These are phyloP conservation scores for Rhynchotus rufescens DNA, from an alignment of 2,797 vertebrate species.

Conservation along the genomic window DNA sequence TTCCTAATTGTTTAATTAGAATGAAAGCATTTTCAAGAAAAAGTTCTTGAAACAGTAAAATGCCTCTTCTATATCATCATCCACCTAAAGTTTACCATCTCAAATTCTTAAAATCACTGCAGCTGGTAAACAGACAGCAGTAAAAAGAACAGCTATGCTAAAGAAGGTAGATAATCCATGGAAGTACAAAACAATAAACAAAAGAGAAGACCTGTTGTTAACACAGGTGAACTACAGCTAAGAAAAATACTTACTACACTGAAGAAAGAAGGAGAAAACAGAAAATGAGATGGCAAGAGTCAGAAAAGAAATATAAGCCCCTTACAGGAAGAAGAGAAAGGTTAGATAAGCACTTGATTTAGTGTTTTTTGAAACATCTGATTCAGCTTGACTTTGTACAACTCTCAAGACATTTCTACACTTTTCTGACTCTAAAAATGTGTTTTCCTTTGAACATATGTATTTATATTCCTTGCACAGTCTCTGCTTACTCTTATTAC, in stretches of 20 bases:
- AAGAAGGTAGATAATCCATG: not conserved
- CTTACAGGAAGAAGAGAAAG: not conserved
- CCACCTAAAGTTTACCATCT: not conserved
- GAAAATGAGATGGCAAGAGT: not conserved
- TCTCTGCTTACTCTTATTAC: not conserved
- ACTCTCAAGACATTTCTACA: not conserved
- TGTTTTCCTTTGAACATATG: not conserved
- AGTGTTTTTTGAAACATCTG: not conserved
- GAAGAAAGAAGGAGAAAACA: not conserved
- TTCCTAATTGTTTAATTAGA: not conserved
- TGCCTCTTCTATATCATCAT: not conserved
- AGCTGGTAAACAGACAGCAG: not conserved
- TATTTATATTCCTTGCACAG: not conserved
- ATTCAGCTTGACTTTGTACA: not conserved
- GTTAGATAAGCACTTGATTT: not conserved
- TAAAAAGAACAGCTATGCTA: not conserved
- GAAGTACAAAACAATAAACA: not conserved
- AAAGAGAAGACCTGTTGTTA: fast-evolving
- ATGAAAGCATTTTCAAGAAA: not conserved
- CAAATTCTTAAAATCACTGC: not conserved
- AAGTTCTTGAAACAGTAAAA: not conserved
- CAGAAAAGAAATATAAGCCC: not conserved
- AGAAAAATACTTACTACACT: not conserved
- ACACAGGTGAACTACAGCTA: not conserved
- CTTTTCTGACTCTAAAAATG: not conserved